Evolutionary conservation across 2,888 invertebrate species (phyloP).

Genomic region (Dolomedes plantarius): DNA sequence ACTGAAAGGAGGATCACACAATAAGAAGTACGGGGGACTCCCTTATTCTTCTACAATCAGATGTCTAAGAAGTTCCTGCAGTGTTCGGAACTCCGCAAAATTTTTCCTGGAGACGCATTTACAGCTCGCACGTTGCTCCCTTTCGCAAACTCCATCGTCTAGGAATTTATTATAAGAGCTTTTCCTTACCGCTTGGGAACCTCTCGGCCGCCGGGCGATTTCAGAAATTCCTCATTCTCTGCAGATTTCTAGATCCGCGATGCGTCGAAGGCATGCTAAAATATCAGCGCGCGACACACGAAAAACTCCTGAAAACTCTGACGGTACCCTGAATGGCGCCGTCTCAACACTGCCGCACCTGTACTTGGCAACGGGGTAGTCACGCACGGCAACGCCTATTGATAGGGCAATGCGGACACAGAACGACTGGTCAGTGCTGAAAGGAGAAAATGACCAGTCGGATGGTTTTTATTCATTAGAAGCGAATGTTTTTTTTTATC

Average conservation of each 20-base stretch:
- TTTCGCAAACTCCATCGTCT: too few relatives aligned
- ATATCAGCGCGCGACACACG: neutral
- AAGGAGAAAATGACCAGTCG: neutral
- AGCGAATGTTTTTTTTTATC: too few relatives aligned
- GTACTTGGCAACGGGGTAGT: conserved; percentile 56
- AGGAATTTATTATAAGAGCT: neutral
- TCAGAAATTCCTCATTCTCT: neutral
- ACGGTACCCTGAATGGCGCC: neutral
- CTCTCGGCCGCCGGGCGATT: too few relatives aligned
- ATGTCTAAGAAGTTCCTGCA: neutral
- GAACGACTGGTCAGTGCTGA: neutral
- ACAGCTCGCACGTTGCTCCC: too few relatives aligned
- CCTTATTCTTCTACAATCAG: neutral
- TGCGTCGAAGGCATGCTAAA: neutral
- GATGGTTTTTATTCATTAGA: too few relatives aligned
- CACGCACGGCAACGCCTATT: conserved; percentile 65
- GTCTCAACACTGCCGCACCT: conserved; percentile 25
- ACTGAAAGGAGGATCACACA: neutral
- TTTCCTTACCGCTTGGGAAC: neutral
- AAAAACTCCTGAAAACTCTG: neutral
- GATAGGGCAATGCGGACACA: conserved; percentile 24
- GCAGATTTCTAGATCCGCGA: neutral
- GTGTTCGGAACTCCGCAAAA: neutral
- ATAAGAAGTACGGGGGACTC: neutral
- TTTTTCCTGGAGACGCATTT: too few relatives aligned